Base-by-base conservation (phyloP, 2,888 invertebrate species). In the Caenorhabditis sp. region DNA sequence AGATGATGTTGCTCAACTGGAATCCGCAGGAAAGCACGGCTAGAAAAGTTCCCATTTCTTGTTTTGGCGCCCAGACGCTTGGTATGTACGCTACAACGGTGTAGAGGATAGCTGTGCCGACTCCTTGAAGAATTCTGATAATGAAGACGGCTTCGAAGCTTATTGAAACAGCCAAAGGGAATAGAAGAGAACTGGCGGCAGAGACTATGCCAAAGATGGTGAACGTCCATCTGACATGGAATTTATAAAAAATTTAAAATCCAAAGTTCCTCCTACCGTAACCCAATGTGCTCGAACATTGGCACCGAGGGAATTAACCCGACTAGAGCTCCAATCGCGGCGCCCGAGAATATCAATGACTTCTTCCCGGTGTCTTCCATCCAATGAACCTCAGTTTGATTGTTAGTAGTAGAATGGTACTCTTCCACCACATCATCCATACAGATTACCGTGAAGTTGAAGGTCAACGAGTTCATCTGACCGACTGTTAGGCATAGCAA, bases 371-470 rank as follows among this genome's bases (percentile, higher is more conserved):
- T 68, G 20, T 72, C 69, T 51, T 84, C 71, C 55, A 84, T 64
- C 84, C 84, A 84, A 61, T 81, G 81, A 28, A 68, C 9, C 50
- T 53, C 72, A 0, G 65, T 74, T 40, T 53, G 24, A 32, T 77
- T 83, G 24, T n/a, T n/a, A n/a, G n/a, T n/a, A n/a, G 40, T 22
- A 15, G 61, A 37, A 40, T 74, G 72, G 22, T 47, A 35, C 24
- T 83, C 70, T 1, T 24, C 40, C 9, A 72, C 67, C 1, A 80
- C 50, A 60, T 83, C 76, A 37, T 83, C 60, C 83, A 83, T 83
- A 44, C 83, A 83, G 37, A 83, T 83, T 5, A 83, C 83, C 5
- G 83, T 83, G 37, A 83, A 70, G 8, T 78, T 78, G 35, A 80
- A 76, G 5, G 80, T 65, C 40, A 83, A 20, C 18, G 65, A 60